Conservation (phyloP, 2,797 vertebrate species). For the Pachyuromys duprasi region DNA sequence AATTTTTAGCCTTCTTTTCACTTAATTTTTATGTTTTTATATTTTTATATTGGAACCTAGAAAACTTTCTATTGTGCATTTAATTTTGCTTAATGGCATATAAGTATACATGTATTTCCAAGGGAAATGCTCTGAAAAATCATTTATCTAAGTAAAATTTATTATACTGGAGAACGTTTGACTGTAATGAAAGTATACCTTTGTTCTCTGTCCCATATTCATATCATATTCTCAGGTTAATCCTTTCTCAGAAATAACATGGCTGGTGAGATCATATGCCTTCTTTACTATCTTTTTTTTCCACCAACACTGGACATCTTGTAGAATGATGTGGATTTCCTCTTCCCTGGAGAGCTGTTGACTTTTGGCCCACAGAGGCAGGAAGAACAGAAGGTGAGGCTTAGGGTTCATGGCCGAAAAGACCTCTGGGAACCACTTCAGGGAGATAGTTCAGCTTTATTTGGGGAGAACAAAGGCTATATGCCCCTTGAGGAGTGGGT, state of each 20-base stretch:
- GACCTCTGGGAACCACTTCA: no score
- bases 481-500: no score
- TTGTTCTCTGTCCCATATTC: neutral
- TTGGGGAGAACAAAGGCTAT: no score
- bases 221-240: neutral
- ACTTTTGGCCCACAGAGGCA: no score
- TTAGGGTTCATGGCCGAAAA: no score
- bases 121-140: neutral
- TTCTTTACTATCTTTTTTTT: neutral
- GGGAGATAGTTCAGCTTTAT: no score
- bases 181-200: neutral
- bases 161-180: neutral
- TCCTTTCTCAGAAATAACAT: neutral
- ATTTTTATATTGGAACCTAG: neutral
- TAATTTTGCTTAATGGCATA: neutral
- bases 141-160: neutral
- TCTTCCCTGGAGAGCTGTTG: no score
- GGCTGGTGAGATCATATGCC: neutral
- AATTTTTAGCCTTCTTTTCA: neutral
- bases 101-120: neutral
- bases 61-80: fast-evolving
- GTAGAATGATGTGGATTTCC: neutral
- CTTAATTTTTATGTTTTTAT: neutral
- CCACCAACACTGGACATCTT: neutral
- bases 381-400: no score